phyloP scores from a whole-genome alignment of 2,113 vertebrate genomes.

The Sander lucioperca region DNA sequence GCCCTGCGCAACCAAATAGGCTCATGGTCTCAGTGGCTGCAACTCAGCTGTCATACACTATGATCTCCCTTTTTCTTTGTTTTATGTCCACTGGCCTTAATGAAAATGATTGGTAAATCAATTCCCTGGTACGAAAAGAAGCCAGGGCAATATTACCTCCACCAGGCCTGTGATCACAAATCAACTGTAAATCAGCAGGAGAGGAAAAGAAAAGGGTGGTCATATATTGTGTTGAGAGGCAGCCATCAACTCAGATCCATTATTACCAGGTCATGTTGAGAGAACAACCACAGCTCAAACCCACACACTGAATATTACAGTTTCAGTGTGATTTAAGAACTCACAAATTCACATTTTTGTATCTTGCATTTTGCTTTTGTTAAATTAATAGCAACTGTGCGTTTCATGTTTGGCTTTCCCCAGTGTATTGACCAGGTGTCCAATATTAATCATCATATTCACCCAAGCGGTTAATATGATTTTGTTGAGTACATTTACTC shows the following conservation, averaged over 20 bases:
- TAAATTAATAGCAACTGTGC: not conserved
- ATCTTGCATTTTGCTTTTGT: not conserved
- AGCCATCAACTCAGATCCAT: constrained; percentile 15
- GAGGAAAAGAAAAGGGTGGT: constrained; percentile 19
- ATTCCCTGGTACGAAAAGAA: constrained; percentile 53
- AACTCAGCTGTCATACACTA: constrained; percentile 64
- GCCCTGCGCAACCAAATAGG: constrained; percentile 72
- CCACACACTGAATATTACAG: not conserved
- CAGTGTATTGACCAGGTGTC: not conserved
- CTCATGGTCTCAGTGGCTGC: constrained; percentile 63
- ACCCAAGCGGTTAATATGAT: not conserved
- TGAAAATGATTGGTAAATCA: constrained; percentile 71
- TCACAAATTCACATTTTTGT: not conserved
- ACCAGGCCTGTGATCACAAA: constrained; percentile 47
- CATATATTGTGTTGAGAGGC: constrained; percentile 35
- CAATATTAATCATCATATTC: not conserved
- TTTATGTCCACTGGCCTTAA: constrained; percentile 64
- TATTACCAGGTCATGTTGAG: constrained; percentile 6
- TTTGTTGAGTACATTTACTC: not conserved
- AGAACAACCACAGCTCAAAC: not conserved
- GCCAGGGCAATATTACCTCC: constrained; percentile 51
- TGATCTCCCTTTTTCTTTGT: constrained; percentile 60
- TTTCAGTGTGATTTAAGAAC: not conserved
- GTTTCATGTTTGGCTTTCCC: not conserved
- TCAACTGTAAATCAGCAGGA: constrained; percentile 46